These are phyloP conservation scores for Pseudolaguvia tuberculata DNA, from an alignment of 2,113 vertebrate genomes.

Conservation along the genomic window DNA sequence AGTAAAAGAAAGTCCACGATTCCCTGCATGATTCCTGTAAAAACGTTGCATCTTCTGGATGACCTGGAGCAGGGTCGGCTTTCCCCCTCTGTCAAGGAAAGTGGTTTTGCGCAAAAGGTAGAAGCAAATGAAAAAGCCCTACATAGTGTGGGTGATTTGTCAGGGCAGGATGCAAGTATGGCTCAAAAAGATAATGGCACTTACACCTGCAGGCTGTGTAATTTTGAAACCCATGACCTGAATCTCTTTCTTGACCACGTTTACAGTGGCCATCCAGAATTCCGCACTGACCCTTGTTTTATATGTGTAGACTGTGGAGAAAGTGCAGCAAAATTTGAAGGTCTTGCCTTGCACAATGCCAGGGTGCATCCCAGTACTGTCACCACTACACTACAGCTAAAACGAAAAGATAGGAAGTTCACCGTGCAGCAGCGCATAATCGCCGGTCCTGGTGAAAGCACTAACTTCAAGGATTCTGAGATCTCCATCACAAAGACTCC, in stretches of 20 bases:
- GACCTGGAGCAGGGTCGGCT: conserved; percentile 64
- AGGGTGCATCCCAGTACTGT: conserved; percentile 72
- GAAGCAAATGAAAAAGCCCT: conserved; percentile 49
- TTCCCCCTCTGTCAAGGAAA: conserved; percentile 55
- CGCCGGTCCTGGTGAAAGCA: conserved; percentile 53
- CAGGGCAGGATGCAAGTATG: conserved; percentile 57
- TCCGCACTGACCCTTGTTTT: conserved; percentile 82
- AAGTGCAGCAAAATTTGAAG: conserved; percentile 83
- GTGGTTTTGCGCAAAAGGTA: conserved; percentile 39
- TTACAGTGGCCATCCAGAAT: conserved; percentile 84
- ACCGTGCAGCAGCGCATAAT: conserved; percentile 80
- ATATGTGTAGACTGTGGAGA: conserved; percentile 78
- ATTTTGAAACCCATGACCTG: conserved; percentile 83
- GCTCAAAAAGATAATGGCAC: conserved; percentile 64
- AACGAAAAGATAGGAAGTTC: conserved; percentile 70
- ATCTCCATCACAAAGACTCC: conserved; percentile 96
- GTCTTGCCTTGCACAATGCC: conserved; percentile 85
- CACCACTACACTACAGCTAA: conserved; percentile 77
- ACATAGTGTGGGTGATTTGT: conserved; percentile 48
- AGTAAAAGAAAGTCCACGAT: conserved; percentile 96
- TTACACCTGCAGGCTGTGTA: conserved; percentile 83
- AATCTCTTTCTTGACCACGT: conserved; percentile 87
- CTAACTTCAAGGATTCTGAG: conserved; percentile 68
- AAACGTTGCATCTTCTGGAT: conserved; percentile 71
- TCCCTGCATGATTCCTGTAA: conserved; percentile 96